Base-by-base conservation (phyloP, 2,113 vertebrate genomes). In the Centrocercus urophasianus region DNA sequence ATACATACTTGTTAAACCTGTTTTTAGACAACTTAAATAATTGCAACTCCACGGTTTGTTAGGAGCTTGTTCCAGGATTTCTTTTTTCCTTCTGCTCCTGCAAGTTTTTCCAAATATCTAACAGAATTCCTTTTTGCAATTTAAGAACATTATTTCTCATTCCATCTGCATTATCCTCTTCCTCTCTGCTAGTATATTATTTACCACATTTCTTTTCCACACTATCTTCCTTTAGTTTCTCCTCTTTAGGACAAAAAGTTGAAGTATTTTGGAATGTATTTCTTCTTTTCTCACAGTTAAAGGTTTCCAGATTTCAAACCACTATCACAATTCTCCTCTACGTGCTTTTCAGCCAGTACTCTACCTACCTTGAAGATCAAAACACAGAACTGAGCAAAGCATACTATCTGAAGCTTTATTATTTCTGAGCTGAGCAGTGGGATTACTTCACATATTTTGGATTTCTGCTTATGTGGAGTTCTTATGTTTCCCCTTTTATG, bases 301-400 rank as follows among this genome's bases (percentile, higher is more conserved):
- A 2, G 2, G 13, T 69, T 92, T 88, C 47, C 80, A 72, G 63
- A 28, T 21, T 30, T 66, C 9, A 67, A 56, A 56, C 66, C 15
- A 13, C 32, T 40, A 17, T 8, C 72, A 11, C 52, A 83, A 25
- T 18, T 72, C 38, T 65, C 13, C 12, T 36, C 12, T 38, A 24
- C 0, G 0, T 38, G 15, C 7, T 34, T 60, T 86, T 86, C 69
- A 56, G 59, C 34, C 32, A 65, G 25, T 45, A 3, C 36, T 79
- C 38, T 0, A 0, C 6, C 13, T 63, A 1, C 36, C 30, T 19
- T 30, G 36, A 61, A 59, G 50, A 83, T 18, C 7, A 34, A 83
- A 77, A 65, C 30, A 12, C 8, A 83, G 69, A 88, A 48, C 19
- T 32, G 54, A 69, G n/a, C 36, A 42, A 64, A 80, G 6, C n/a